Percentiles rank a stretch among this genome's conserved stretches.
Conservation (phyloP, 2,797 vertebrate species). For the Acanthis flammea region DNA sequence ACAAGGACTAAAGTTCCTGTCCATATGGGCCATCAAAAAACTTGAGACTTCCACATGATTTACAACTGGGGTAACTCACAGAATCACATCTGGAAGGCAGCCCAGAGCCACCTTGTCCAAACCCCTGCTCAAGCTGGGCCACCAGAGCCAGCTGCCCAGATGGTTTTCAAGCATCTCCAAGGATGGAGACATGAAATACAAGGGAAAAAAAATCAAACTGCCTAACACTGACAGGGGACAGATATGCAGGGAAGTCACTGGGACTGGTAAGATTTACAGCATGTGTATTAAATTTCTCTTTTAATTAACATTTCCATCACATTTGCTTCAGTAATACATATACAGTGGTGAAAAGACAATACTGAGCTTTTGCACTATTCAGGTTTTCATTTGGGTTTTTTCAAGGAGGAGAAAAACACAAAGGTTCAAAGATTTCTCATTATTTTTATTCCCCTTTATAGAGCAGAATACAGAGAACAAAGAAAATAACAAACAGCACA, state of each 20-base stretch:
- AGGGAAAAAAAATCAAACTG: background rate
- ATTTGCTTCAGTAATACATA: accelerated
- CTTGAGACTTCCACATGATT: background rate
- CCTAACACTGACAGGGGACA: background rate
- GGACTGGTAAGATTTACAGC: background rate
- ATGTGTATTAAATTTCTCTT: background rate
- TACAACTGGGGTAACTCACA: background rate
- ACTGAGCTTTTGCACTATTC: background rate
- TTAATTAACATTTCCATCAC: background rate
- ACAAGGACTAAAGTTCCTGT: background rate
- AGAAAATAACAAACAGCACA: background rate
- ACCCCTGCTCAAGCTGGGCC: background rate
- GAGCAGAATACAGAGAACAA: background rate
- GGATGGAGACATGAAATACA: accelerated
- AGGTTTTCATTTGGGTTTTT: background rate
- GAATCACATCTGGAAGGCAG: background rate
- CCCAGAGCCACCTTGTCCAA: background rate
- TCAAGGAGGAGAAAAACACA: background rate
- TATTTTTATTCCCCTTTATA: background rate
- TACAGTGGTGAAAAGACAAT: background rate
- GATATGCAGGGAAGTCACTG: background rate
- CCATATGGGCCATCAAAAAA: background rate
- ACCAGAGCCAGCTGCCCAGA: background rate
- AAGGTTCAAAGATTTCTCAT: background rate
- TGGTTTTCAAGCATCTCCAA: background rate